A percentile compares a stretch with the other conserved stretches of the same genome.
These are phyloP conservation scores for Drosophila mulleri DNA, from an alignment of 2,888 invertebrate genomes.

Conservation along the genomic window DNA sequence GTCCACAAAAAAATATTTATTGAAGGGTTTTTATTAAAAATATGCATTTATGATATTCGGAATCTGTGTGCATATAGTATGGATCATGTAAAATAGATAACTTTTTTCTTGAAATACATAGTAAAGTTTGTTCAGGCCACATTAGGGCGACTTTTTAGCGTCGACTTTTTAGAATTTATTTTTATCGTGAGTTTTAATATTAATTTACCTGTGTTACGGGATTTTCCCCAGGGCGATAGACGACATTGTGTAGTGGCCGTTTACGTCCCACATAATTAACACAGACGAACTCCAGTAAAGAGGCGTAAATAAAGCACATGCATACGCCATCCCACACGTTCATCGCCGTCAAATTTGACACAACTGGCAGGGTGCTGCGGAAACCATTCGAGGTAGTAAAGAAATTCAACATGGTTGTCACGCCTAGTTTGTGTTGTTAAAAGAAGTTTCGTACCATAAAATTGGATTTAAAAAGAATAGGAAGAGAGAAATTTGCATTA, in stretches of 20 bases:
- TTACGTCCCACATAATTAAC: conserved; percentile 98
- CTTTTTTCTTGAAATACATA: conserved; percentile 49
- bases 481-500: conserved; percentile 49
- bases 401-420: conserved; percentile 99
- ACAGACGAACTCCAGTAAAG: conserved; percentile 96
- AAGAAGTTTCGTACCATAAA: conserved; percentile 12
- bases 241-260: conserved; percentile 94
- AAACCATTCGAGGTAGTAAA: conserved; percentile 98
- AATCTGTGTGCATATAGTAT: conserved; percentile 25
- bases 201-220: conserved; percentile 94
- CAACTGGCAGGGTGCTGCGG: conserved; percentile 96
- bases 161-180: not conserved
- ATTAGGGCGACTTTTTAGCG: not conserved
- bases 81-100: conserved; percentile 51
- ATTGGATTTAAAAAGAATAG: conserved; percentile 21
- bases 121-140: conserved; percentile 24
- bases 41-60: not conserved
- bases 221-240: conserved; percentile 95
- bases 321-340: conserved; percentile 99
- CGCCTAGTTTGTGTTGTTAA: conserved; percentile 87
- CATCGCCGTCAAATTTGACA: conserved; percentile 97
- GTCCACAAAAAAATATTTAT: not conserved
- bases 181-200: conserved; percentile 10
- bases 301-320: conserved; percentile 98
- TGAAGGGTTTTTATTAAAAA: not conserved